phyloP scores from a whole-genome alignment of 2,888 invertebrate species.

The Leptopterna dolabrata region DNA sequence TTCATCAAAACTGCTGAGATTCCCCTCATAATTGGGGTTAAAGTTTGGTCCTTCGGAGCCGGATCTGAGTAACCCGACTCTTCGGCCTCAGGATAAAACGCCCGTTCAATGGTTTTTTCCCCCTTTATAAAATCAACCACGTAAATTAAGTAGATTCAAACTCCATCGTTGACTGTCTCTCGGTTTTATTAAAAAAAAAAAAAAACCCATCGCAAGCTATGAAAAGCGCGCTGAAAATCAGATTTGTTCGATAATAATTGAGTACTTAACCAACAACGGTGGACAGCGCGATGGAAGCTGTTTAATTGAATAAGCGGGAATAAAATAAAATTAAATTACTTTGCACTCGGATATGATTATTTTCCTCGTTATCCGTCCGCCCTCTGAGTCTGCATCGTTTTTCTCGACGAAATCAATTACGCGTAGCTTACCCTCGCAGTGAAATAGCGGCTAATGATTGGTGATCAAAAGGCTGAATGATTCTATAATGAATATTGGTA shows the following conservation, averaged over 20 bases:
- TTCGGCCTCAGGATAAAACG: background rate
- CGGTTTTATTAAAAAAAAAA: background rate
- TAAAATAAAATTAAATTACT: constrained; percentile 25
- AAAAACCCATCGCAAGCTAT: background rate
- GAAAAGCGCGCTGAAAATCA: background rate
- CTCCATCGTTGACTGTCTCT: background rate
- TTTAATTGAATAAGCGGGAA: constrained; percentile 18
- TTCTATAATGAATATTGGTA: background rate
- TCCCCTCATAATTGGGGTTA: background rate
- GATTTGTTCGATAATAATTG: constrained; percentile 26
- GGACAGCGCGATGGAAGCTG: background rate
- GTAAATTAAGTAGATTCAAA: constrained; percentile 19
- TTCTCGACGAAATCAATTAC: background rate
- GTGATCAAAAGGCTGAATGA: background rate
- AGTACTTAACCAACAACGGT: constrained; percentile 14
- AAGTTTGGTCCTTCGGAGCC: background rate
- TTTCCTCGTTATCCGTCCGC: background rate
- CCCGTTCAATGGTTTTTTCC: background rate
- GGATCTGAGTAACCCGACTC: background rate
- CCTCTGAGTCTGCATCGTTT: background rate
- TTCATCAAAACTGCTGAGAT: background rate
- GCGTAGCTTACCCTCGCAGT: background rate
- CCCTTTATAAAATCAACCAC: background rate
- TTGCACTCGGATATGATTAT: constrained; percentile 1
- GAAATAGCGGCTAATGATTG: background rate